Percentiles rank a stretch among this genome's conserved stretches.
phyloP scores from a whole-genome alignment of 2,797 vertebrate species.

The Phrynocephalus forsythii region DNA sequence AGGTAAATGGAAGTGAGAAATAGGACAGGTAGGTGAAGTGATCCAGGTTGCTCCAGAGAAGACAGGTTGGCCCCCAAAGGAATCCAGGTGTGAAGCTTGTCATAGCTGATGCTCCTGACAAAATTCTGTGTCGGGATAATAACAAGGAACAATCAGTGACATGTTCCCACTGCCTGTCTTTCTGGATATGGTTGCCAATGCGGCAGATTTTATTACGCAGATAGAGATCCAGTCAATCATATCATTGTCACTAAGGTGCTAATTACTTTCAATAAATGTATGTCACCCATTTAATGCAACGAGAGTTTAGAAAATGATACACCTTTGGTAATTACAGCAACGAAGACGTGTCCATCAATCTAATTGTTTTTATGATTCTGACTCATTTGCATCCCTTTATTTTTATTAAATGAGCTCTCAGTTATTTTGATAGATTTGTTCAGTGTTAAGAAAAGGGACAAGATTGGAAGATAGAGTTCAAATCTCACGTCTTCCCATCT shows the following conservation, averaged over 20 bases:
- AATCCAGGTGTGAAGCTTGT: neutral
- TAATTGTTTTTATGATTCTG: conserved; percentile 77
- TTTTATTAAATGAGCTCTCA: conserved; percentile 80
- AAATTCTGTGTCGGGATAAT: conserved; percentile 60
- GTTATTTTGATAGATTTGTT: conserved; percentile 63
- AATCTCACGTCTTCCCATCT: no score
- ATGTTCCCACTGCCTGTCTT: conserved; percentile 58
- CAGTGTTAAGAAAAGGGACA: conserved; percentile 63
- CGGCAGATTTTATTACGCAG: conserved; percentile 77
- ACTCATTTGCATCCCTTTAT: conserved; percentile 82
- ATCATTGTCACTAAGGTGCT: conserved; percentile 86
- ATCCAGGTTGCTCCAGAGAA: no score
- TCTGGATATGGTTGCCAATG: conserved; percentile 68
- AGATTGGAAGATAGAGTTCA: conserved; percentile 35
- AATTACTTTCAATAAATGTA: conserved; percentile 87
- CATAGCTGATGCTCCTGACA: neutral
- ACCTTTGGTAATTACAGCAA: conserved; percentile 82
- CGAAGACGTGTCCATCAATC: conserved; percentile 80
- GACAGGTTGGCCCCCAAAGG: neutral
- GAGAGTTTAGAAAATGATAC: conserved; percentile 82
- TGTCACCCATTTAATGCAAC: conserved; percentile 82
- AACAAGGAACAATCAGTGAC: conserved; percentile 67
- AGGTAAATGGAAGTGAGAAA: neutral
- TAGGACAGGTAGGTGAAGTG: no score
- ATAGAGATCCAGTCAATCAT: conserved; percentile 76